Conservation (phyloP, 1,140 invertebrate species). For the Cepaea nemoralis region DNA sequence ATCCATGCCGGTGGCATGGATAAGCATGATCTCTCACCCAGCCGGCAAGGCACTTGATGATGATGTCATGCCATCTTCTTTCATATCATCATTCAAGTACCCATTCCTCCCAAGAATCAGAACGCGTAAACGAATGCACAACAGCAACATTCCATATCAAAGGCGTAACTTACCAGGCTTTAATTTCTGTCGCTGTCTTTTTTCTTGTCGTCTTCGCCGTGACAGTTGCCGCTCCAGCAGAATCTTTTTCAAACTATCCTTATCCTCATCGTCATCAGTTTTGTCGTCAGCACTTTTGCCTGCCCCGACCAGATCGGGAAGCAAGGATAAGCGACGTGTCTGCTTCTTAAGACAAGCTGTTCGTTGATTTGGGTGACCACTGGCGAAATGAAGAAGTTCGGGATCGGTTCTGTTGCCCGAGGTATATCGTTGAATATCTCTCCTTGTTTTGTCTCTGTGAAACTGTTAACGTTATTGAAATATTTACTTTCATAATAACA, state of each 20-base stretch:
- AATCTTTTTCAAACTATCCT: slow-evolving; percentile 31
- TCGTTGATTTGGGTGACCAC: neutral
- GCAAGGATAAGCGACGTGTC: neutral
- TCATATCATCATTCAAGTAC: no score
- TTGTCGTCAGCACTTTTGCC: neutral
- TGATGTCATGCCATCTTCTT: no score
- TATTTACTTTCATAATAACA: no score
- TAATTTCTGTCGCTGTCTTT: slow-evolving; percentile 25
- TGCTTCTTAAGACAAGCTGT: neutral
- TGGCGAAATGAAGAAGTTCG: neutral
- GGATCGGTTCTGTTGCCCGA: slow-evolving; percentile 27
- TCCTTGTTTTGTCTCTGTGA: neutral
- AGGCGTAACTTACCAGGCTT: neutral
- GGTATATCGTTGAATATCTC: slow-evolving; percentile 17
- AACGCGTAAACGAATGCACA: no score
- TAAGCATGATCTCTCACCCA: no score
- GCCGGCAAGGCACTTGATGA: no score
- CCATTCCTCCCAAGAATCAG: no score
- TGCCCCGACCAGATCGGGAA: neutral
- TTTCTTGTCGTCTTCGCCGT: slow-evolving; percentile 32
- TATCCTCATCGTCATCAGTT: slow-evolving; percentile 34
- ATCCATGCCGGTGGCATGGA: no score
- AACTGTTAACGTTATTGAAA: no score
- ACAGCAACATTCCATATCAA: no score
- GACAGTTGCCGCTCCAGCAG: slow-evolving; percentile 39